Evolutionary conservation across 2,888 invertebrate genomes (phyloP).

Genomic region (Eupithecia centaureata): DNA sequence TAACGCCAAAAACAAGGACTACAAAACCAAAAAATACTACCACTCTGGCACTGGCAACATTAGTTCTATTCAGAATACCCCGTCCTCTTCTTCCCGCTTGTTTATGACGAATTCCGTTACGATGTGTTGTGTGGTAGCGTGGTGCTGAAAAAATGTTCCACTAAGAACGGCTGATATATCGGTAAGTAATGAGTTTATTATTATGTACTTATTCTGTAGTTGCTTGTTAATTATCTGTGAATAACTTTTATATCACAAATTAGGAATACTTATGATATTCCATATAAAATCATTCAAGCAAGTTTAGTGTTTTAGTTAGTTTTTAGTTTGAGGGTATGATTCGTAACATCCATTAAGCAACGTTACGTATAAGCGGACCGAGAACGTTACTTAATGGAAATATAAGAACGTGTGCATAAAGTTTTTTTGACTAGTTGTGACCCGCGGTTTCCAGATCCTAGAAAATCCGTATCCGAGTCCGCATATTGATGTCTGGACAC

Average conservation of each 20-base stretch:
- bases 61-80: not conserved
- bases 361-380: slow-evolving; percentile 30
- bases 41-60: not conserved
- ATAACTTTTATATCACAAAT: not conserved
- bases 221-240: not conserved
- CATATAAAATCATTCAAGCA: not conserved
- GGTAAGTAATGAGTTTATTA: not conserved
- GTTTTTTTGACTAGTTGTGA: not conserved
- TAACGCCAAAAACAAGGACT: not conserved
- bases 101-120: not conserved
- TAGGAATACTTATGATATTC: not conserved
- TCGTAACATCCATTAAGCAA: not conserved
- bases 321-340: not conserved
- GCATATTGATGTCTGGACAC: no score
- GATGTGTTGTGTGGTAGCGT: not conserved
- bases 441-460: not conserved
- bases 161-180: not conserved
- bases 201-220: not conserved
- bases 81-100: not conserved
- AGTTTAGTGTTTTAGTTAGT: no score
- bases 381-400: slow-evolving; percentile 24
- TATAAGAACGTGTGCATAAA: not conserved
- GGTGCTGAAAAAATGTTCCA: not conserved
- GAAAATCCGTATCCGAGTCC: no score
- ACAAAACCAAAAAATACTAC: not conserved